phyloP scores from a whole-genome alignment of 2,797 vertebrate species.

The Echeneis naucrates region DNA sequence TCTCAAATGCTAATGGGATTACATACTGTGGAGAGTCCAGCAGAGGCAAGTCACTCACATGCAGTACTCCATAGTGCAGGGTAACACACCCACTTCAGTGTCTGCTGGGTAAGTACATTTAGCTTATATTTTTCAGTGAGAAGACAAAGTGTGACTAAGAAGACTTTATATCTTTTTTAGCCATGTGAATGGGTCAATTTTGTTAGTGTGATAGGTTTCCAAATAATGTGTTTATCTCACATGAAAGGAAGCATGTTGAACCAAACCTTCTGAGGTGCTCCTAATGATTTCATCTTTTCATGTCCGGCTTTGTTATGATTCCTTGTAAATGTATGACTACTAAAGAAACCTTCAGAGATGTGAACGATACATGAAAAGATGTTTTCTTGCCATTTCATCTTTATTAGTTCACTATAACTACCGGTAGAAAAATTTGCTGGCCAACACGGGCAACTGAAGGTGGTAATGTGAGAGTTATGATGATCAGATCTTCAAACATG shows the following conservation, averaged over 20 bases:
- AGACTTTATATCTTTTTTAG: background rate
- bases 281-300: slow-evolving; percentile 24
- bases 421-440: background rate
- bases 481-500: background rate
- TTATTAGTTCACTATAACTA: background rate
- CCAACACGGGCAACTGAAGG: too few relatives aligned
- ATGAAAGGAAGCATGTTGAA: slow-evolving; percentile 10
- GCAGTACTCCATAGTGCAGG: slow-evolving; percentile 12
- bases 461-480: background rate
- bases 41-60: slow-evolving; percentile 33
- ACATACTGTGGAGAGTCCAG: slow-evolving; percentile 54
- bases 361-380: background rate
- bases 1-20: slow-evolving; percentile 68
- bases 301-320: background rate
- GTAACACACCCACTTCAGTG: slow-evolving; percentile 5
- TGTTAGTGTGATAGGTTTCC: background rate
- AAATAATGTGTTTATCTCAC: slow-evolving; percentile 19
- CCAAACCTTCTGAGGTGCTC: slow-evolving; percentile 24
- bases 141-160: background rate
- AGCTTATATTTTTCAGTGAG: background rate
- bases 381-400: background rate
- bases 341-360: background rate
- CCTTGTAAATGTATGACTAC: background rate
- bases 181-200: background rate
- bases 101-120: background rate